Percentiles rank a stretch among this genome's conserved stretches.
Evolutionary conservation across 2,797 vertebrate species (phyloP).

Genomic region (Aeoliscus strigatus): DNA sequence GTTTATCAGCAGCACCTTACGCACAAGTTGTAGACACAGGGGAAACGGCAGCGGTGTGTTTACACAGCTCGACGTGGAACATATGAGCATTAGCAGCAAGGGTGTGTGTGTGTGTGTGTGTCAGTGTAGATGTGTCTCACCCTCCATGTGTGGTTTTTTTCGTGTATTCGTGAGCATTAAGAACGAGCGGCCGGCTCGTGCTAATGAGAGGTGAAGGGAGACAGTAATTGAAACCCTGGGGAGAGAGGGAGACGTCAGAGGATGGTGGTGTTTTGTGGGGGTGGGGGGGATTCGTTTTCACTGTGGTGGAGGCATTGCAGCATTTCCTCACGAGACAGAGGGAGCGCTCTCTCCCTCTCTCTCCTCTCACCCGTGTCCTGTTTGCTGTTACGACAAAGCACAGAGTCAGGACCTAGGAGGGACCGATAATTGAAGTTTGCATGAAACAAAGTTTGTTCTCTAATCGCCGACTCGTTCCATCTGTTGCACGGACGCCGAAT

Average conservation of each 20-base stretch:
- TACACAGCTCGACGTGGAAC: slow-evolving; percentile 55
- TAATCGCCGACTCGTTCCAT: no score
- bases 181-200: slow-evolving; percentile 61
- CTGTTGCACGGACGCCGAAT: no score
- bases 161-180: slow-evolving; percentile 49
- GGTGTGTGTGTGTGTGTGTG: no score
- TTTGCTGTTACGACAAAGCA: slow-evolving; percentile 33
- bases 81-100: slow-evolving; percentile 38
- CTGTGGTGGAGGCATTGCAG: slow-evolving; percentile 33
- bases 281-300: slow-evolving; percentile 42
- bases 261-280: not conserved
- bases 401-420: slow-evolving; percentile 30
- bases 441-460: not conserved
- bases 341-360: slow-evolving; percentile 15
- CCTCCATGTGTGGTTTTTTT: no score
- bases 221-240: slow-evolving; percentile 76
- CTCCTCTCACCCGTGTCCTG: slow-evolving; percentile 34
- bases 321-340: slow-evolving; percentile 52
- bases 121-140: no score
- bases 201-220: slow-evolving; percentile 79
- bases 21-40: slow-evolving; percentile 32
- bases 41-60: slow-evolving; percentile 41
- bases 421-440: slow-evolving; percentile 30
- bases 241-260: slow-evolving; percentile 46
- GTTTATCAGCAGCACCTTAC: slow-evolving; percentile 40